Evolutionary conservation across 1,140 invertebrate species (phyloP).

Genomic region (Branchinecta lindahli): DNA sequence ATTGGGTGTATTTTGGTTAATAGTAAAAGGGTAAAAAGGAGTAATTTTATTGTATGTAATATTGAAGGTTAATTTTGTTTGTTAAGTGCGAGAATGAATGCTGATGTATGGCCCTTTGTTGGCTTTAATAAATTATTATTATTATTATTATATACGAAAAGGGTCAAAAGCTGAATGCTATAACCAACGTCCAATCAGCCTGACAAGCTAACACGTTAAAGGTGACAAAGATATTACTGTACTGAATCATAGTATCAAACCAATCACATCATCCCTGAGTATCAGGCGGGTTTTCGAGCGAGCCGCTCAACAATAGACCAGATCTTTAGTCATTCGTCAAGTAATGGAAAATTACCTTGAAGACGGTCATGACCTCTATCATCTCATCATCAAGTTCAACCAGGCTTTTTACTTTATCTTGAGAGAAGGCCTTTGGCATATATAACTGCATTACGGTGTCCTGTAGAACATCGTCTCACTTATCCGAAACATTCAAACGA

Average conservation of each 20-base stretch:
- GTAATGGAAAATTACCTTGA: conserved; percentile 5
- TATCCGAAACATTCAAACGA: background rate
- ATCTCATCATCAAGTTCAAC: background rate
- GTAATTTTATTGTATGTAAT: no score
- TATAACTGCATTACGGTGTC: conserved; percentile 4
- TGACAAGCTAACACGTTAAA: conserved; percentile 1
- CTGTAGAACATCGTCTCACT: conserved; percentile 1
- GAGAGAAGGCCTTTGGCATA: conserved; percentile 7
- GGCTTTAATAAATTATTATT: no score
- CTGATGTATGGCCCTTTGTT: no score
- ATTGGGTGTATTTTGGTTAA: no score
- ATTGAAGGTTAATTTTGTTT: no score
- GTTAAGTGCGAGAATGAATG: no score
- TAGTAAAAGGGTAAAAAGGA: no score
- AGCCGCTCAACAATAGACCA: conserved; percentile 1
- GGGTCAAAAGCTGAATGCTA: background rate
- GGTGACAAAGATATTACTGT: background rate
- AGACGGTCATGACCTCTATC: conserved; percentile 4
- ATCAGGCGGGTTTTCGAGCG: conserved; percentile 7
- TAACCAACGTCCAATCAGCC: conserved; percentile 4
- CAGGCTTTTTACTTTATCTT: background rate
- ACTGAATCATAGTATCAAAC: background rate
- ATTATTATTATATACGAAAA: no score
- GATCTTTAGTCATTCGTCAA: conserved; percentile 5
- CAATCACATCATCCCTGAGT: conserved; percentile 8